Percentiles rank a stretch among this genome's conserved stretches.
These are phyloP conservation scores for Bettongia penicillata DNA, from an alignment of 2,113 vertebrate species.

Conservation along the genomic window DNA sequence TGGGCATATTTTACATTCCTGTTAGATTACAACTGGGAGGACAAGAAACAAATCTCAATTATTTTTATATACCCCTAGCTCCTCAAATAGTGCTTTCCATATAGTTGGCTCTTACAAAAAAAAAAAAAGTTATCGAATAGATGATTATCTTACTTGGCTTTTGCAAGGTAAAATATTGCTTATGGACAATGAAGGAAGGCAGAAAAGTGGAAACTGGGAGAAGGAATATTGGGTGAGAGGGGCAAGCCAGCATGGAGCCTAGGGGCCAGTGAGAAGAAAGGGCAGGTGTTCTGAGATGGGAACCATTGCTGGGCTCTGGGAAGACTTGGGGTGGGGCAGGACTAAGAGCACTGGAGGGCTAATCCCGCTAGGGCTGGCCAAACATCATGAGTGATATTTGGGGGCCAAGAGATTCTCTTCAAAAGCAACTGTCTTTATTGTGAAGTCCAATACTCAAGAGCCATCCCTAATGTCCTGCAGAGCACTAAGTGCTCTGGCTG, in stretches of 20 bases:
- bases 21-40: neutral
- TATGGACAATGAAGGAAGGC: neutral
- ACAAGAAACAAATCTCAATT: neutral
- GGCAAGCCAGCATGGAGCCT: neutral
- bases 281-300: neutral
- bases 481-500: neutral
- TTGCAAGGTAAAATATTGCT: neutral
- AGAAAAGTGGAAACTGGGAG: neutral
- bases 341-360: neutral
- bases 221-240: no score
- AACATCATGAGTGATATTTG: neutral
- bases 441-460: neutral
- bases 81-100: neutral
- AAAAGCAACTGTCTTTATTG: neutral
- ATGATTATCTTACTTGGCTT: neutral
- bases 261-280: neutral
- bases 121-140: neutral
- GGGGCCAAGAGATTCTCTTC: neutral
- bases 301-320: neutral
- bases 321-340: neutral
- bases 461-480: neutral
- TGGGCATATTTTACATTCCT: neutral
- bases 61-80: no score
- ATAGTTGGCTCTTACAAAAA: neutral
- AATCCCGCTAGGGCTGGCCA: neutral